Evolutionary conservation across 2,797 vertebrate genomes (phyloP), one percentile per base, ranked within the genome.

Genomic region (Lutjanus argentimaculatus): DNA sequence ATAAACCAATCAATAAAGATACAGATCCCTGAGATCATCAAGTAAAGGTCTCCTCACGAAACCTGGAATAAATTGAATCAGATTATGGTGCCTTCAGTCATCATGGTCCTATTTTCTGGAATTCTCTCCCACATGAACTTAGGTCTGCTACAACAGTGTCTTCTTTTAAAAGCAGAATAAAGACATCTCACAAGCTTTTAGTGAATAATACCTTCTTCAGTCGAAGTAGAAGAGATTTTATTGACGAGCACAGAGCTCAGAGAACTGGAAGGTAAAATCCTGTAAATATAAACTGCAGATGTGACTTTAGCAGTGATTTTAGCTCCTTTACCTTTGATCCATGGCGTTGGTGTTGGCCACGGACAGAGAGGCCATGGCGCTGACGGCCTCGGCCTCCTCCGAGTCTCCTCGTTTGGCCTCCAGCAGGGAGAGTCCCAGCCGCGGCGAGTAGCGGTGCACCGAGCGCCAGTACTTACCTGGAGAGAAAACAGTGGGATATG

Each of bases 341-440:
- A 96, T 93, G 1, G 95, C 80, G 75, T 94, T 97, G 84, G 73
- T 90, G 89, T 97, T 97, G 0, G 95, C 97, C 90, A 99, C 98
- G 0, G 98, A 99, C 79, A 99, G 94, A 0, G 97, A 99, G n/a
- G 98, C 98, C 98, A 99, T 99, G 80, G 98, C 98, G 0, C 95
- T 99, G 85, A 99, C 97, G 0, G 98, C 97, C 91, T 99, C 98
- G 0, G 97, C 97, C 89, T 99, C 98, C 82, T 99, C 98, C 0
- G 96, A 99, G 93, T 99, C 98, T 0, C 97, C 96, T 70, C 96
- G 96, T 87, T 98, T 98, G 19, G 97, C 97, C 88, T 99, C 98
- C 22, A 97, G 89, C 90, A 99, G 94, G 15, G 98, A 98, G 9
- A 96, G 96, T 0, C 95, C 96, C 51, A 96, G 93, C 0, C 95